phyloP scores from a whole-genome alignment of 1,140 invertebrate genomes.

The Bombus sibiricus region DNA sequence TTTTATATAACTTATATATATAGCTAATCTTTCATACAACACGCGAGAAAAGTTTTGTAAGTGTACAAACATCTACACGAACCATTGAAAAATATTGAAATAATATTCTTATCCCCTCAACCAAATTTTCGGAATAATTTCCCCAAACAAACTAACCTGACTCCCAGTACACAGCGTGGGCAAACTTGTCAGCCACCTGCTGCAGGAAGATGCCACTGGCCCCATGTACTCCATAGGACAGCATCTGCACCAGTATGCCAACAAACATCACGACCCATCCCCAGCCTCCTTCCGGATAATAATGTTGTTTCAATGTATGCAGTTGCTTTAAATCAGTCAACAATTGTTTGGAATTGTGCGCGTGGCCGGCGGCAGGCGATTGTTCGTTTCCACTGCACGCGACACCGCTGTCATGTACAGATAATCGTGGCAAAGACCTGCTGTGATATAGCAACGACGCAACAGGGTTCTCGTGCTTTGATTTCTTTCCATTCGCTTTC shows the following conservation, averaged over 20 bases:
- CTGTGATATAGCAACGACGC: conserved; percentile 68
- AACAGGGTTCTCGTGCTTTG: conserved; percentile 50
- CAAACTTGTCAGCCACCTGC: conserved; percentile 83
- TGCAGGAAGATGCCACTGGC: conserved; percentile 84
- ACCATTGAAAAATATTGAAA: too few species aligned
- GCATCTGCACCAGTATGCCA: conserved; percentile 85
- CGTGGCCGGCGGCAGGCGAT: conserved; percentile 66
- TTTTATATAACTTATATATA: too few species aligned
- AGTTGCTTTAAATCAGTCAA: conserved; percentile 84
- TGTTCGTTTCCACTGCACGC: conserved; percentile 76
- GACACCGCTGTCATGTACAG: conserved; percentile 74
- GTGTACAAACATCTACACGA: too few species aligned
- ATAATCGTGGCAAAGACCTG: conserved; percentile 75
- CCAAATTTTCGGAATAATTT: neutral
- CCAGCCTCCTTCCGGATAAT: conserved; percentile 90
- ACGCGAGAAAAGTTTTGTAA: too few species aligned
- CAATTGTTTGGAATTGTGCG: conserved; percentile 67
- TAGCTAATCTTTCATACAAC: too few species aligned
- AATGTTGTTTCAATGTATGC: conserved; percentile 87
- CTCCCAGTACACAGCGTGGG: conserved; percentile 77
- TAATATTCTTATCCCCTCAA: neutral
- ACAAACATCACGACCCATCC: conserved; percentile 87
- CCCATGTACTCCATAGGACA: conserved; percentile 86
- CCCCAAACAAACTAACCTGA: conserved; percentile 80
- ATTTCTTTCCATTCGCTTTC: neutral